phyloP scores from a whole-genome alignment of 2,888 invertebrate genomes.

The Orthosia gothica region DNA sequence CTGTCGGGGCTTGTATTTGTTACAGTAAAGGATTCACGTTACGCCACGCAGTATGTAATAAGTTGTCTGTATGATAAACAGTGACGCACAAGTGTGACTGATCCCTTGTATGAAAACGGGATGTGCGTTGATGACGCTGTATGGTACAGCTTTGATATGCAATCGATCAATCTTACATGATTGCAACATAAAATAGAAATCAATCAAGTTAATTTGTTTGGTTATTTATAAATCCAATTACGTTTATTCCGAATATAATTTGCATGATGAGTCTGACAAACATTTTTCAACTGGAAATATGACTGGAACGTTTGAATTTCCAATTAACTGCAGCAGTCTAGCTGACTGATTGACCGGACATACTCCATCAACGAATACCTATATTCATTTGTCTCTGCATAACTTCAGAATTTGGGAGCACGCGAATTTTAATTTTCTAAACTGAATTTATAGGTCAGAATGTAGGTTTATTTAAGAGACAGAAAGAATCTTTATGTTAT shows the following conservation, averaged over 20 bases:
- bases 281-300: background rate
- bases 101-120: background rate
- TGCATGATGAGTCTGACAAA: background rate
- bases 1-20: too few species aligned
- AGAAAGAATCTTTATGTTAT: background rate
- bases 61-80: too few species aligned
- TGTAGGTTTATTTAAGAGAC: too few species aligned
- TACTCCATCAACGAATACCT: background rate
- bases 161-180: background rate
- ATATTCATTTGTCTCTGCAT: background rate
- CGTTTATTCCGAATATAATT: background rate
- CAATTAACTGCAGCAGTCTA: too few species aligned
- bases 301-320: too few species aligned
- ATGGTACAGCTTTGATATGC: background rate
- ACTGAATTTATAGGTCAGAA: too few species aligned
- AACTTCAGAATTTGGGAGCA: background rate
- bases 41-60: too few species aligned
- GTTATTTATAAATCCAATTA: too few species aligned
- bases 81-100: background rate
- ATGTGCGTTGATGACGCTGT: background rate
- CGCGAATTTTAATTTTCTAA: background rate
- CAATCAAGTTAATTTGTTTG: background rate
- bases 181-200: background rate
- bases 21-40: too few species aligned
- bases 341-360: too few species aligned